phyloP scores from a whole-genome alignment of 2,888 invertebrate species.

The Drosophila nigricruria region DNA sequence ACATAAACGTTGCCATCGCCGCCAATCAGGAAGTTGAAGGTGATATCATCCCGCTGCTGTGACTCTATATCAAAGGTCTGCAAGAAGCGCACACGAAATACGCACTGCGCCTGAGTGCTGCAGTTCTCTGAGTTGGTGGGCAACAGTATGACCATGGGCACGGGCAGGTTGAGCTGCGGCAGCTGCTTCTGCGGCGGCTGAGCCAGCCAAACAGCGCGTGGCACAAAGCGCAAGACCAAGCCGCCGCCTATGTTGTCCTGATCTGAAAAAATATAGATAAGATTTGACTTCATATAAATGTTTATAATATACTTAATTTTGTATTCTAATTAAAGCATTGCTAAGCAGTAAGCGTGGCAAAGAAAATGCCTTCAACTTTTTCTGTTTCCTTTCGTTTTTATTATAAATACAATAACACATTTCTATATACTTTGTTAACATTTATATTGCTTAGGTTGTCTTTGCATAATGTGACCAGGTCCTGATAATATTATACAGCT shows the following conservation, averaged over 20 bases:
- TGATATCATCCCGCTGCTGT: slow-evolving; percentile 89
- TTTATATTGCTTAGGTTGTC: slow-evolving; percentile 9
- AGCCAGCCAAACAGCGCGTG: slow-evolving; percentile 77
- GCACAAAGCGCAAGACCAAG: slow-evolving; percentile 70
- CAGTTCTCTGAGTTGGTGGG: slow-evolving; percentile 78
- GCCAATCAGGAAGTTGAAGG: slow-evolving; percentile 92
- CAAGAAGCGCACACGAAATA: slow-evolving; percentile 87
- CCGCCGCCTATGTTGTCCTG: slow-evolving; percentile 79
- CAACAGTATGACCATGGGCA: slow-evolving; percentile 69
- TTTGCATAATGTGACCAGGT: slow-evolving; percentile 88
- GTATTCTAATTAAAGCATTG: neutral
- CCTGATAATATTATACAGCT: slow-evolving; percentile 88
- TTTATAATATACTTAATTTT: neutral
- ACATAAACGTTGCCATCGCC: slow-evolving; percentile 91
- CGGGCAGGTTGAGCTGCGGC: slow-evolving; percentile 61
- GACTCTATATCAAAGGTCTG: slow-evolving; percentile 90
- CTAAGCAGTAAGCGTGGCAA: neutral
- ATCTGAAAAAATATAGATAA: slow-evolving; percentile 48
- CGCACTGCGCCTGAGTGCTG: slow-evolving; percentile 86
- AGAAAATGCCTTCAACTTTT: neutral
- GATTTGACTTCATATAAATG: neutral
- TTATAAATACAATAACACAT: slow-evolving; percentile 20
- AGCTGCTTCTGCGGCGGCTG: slow-evolving; percentile 73
- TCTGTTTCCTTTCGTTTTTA: slow-evolving; percentile 10
- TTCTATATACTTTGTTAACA: slow-evolving; percentile 8